phyloP scores from a whole-genome alignment of 2,113 vertebrate species.

The Microcebus griseorufus region DNA sequence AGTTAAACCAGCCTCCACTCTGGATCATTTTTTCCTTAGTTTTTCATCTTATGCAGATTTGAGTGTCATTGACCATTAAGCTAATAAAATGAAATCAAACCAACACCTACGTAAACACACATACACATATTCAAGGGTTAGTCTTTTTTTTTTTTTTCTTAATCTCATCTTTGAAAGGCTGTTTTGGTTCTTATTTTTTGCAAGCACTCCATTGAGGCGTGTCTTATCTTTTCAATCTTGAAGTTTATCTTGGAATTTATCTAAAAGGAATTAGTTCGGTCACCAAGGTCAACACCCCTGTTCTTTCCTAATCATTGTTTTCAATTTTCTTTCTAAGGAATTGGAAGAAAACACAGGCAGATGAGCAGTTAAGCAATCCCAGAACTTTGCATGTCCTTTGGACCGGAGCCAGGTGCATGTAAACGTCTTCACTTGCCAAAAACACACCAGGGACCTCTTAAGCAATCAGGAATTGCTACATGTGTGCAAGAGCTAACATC shows the following conservation, averaged over 20 bases:
- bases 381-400: conserved; percentile 30
- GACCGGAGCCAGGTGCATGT: conserved; percentile 24
- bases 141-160: background rate
- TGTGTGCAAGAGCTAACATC: conserved; percentile 32
- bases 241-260: conserved; percentile 57
- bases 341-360: conserved; percentile 51
- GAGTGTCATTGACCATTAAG: background rate
- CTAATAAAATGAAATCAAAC: conserved; percentile 2
- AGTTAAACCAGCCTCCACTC: background rate
- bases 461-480: conserved; percentile 66
- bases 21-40: background rate
- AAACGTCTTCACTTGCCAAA: conserved; percentile 47
- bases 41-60: background rate
- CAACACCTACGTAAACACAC: background rate
- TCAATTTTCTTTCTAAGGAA: conserved; percentile 60
- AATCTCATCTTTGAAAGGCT: background rate
- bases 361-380: conserved; percentile 52
- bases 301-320: conserved; percentile 1
- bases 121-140: background rate
- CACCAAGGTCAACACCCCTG: conserved; percentile 52
- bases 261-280: conserved; percentile 39
- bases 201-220: background rate
- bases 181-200: background rate
- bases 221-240: conserved; percentile 39
- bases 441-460: conserved; percentile 66